Evolutionary conservation across 2,113 vertebrate species (phyloP), one percentile per base, ranked within the genome.

Genomic region (Vireo altiloquus): DNA sequence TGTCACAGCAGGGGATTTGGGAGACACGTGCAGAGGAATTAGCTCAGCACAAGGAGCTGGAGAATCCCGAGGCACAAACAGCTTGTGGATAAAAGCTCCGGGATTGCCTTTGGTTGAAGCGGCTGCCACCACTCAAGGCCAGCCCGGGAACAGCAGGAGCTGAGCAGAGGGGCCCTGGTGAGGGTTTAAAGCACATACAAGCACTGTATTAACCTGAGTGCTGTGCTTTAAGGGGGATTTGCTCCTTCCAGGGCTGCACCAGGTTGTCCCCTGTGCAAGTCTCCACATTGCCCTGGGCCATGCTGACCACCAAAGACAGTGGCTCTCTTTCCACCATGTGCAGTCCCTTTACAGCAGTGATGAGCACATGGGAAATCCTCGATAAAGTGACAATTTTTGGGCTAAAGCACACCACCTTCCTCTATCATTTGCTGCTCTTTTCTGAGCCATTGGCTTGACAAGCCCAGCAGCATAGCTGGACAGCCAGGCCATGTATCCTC

Each of bases 241-340:
- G 31, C 54, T 49, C 71, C 44, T 25, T 52, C 40, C 68, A 60
- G 81, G 63, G 56, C 54, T 78, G 56, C 81, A 21, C 56, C 44
- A 75, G 42, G 35, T 1, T 74, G 22, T 37, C 28, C 31, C 28
- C 15, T 0, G 0, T 6, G 39, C 28, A 47, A 44, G 30, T 64
- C 15, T 33, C 13, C 74, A 47, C 88, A 39, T 46, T 71, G 72
- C 30, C 56, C 50, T 46, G 33, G 72, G 68, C 85, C 31, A 22
- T 2, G 15, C 20, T 37, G 42, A 23, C 83, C 64, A 46, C 5
- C 64, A 59, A 33, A 71, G 53, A 30, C 61, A 71, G 44, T 39
- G 68, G 61, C 40, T 79, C 27, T 42, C 33, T 1, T 1, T 4
- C 4, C 15, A 59, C 13, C 8, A 1, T 0, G 2, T 15, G 39